Conservation (phyloP, 2,888 invertebrate genomes). For the Caenorhabditis drosophilae region DNA sequence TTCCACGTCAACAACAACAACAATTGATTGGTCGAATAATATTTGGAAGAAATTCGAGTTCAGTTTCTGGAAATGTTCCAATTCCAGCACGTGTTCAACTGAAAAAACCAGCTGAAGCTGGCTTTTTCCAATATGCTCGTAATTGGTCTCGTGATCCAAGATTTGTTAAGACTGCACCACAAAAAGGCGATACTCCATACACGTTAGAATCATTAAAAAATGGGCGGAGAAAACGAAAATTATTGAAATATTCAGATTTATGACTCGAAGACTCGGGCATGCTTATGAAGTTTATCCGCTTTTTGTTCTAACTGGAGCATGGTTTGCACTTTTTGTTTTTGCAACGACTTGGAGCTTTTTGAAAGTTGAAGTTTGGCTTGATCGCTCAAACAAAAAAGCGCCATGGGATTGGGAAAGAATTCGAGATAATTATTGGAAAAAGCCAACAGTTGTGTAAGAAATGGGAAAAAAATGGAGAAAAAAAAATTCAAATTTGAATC, state of each 20-base stretch:
- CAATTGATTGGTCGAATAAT: constrained; percentile 19
- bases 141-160: constrained; percentile 46
- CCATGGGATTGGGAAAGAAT: constrained; percentile 64
- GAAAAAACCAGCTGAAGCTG: constrained; percentile 39
- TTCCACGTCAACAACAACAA: constrained; percentile 7
- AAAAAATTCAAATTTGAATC: neutral
- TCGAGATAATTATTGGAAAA: constrained; percentile 58
- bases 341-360: constrained; percentile 53
- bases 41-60: constrained; percentile 27
- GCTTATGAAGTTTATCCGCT: constrained; percentile 64
- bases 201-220: too few species aligned
- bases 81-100: constrained; percentile 37
- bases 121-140: constrained; percentile 40
- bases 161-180: constrained; percentile 34
- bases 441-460: constrained; percentile 40
- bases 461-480: constrained; percentile 1
- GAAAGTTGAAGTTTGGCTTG: constrained; percentile 63
- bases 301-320: constrained; percentile 48
- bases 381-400: constrained; percentile 53
- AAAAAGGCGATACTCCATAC: constrained; percentile 49
- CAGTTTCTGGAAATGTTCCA: constrained; percentile 11
- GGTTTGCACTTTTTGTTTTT: constrained; percentile 52
- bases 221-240: neutral
- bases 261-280: constrained; percentile 55
- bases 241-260: constrained; percentile 46